These are phyloP conservation scores for Leucopsar rothschildi DNA, from an alignment of 2,113 vertebrate species.

Conservation along the genomic window DNA sequence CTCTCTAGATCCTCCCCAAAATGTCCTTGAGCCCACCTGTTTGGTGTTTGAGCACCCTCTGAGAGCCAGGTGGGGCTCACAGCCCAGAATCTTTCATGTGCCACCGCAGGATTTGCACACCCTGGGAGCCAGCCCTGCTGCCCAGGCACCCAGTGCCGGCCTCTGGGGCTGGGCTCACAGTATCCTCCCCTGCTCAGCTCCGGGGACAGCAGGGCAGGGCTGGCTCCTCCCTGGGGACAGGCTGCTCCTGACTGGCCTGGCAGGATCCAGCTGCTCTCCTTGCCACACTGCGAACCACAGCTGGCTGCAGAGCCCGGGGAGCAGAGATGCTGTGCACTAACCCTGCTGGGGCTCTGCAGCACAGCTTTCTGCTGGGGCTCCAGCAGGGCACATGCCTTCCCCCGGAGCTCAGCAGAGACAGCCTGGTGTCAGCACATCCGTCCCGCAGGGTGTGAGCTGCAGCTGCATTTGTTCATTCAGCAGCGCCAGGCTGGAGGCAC, in stretches of 20 bases:
- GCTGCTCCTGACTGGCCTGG: background rate
- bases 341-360: background rate
- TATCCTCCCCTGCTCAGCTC: background rate
- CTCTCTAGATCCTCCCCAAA: background rate
- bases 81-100: rapidly evolving
- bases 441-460: background rate
- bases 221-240: background rate
- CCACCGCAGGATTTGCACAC: rapidly evolving
- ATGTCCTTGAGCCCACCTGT: background rate
- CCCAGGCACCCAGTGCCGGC: background rate
- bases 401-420: background rate
- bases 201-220: background rate
- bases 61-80: background rate
- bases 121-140: background rate
- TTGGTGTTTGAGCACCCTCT: background rate
- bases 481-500: rapidly evolving
- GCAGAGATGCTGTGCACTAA: rapidly evolving
- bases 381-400: rapidly evolving
- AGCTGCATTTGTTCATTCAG: rapidly evolving
- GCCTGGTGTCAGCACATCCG: background rate
- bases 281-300: background rate
- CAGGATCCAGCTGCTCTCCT: background rate
- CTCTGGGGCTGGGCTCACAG: background rate
- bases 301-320: background rate
- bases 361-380: background rate